Conservation (phyloP, 2,797 vertebrate species). For the Synaphobranchus kaupii region DNA sequence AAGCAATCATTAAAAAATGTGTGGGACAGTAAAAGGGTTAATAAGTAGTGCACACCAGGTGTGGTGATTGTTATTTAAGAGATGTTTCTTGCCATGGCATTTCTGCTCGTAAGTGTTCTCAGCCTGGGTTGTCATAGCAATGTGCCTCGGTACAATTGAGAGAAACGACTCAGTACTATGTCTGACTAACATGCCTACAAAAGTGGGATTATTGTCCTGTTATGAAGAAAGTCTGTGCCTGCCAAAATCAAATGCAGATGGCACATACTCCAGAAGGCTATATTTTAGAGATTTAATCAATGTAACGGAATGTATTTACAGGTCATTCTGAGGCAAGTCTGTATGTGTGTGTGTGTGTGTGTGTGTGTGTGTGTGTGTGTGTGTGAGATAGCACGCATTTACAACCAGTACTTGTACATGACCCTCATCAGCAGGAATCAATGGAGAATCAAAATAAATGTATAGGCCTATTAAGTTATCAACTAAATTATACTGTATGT, state of each 20-base stretch:
- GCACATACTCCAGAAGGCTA: neutral
- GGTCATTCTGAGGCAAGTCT: neutral
- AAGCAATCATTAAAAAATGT: neutral
- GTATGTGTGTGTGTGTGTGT: neutral
- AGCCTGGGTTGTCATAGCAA: constrained; percentile 67
- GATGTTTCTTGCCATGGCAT: constrained; percentile 43
- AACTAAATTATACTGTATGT: too few species aligned
- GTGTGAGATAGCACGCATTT: neutral
- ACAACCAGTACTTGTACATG: too few species aligned
- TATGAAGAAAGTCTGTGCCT: neutral
- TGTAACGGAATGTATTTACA: too few species aligned
- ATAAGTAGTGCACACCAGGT: neutral
- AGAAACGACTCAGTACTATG: constrained; percentile 13
- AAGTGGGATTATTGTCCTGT: neutral
- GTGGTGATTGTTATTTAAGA: constrained; percentile 29
- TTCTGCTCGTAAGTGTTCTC: constrained; percentile 56
- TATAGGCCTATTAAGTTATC: too few species aligned
- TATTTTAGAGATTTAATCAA: neutral
- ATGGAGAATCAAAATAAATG: too few species aligned
- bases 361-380: constrained; percentile 6
- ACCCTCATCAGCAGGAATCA: too few species aligned
- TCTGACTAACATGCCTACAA: neutral
- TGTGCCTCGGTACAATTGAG: constrained; percentile 44
- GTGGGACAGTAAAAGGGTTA: neutral
- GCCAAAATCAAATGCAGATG: neutral